Conservation (phyloP, 2,888 invertebrate species). For the Nemoura dubitans region DNA sequence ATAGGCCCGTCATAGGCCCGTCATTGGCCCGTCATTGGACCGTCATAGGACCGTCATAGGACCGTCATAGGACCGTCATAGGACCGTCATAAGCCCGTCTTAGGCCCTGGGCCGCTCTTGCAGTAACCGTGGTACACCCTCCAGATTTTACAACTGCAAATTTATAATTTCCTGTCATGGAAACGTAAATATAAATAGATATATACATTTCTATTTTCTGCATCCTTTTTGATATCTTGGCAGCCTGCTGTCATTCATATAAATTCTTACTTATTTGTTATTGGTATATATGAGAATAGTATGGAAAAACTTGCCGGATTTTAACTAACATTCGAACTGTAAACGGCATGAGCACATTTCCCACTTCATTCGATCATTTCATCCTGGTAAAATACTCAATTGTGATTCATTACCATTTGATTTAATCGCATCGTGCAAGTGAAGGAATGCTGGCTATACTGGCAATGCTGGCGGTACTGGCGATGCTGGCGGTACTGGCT, state of each 20-base stretch:
- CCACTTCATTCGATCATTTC: not conserved
- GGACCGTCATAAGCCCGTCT: no score
- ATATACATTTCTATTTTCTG: not conserved
- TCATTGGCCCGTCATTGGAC: no score
- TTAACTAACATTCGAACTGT: not conserved
- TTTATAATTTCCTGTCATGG: not conserved
- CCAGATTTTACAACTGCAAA: not conserved
- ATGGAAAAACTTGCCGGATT: not conserved
- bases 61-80: no score
- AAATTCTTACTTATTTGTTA: not conserved
- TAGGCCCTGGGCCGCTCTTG: no score
- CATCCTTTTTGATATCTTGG: not conserved
- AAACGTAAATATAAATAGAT: not conserved
- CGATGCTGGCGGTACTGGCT: no score
- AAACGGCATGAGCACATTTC: not conserved
- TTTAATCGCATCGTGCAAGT: not conserved
- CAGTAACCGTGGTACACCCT: not conserved
- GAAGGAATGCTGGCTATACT: no score
- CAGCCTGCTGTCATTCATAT: constrained; percentile 3
- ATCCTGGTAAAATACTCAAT: not conserved
- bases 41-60: no score
- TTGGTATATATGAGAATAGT: not conserved
- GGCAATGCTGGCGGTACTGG: not conserved
- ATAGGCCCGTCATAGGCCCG: no score
- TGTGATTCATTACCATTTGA: not conserved